Evolutionary conservation across 2,113 vertebrate species (phyloP).

Genomic region (Gasterosteus aculeatus): DNA sequence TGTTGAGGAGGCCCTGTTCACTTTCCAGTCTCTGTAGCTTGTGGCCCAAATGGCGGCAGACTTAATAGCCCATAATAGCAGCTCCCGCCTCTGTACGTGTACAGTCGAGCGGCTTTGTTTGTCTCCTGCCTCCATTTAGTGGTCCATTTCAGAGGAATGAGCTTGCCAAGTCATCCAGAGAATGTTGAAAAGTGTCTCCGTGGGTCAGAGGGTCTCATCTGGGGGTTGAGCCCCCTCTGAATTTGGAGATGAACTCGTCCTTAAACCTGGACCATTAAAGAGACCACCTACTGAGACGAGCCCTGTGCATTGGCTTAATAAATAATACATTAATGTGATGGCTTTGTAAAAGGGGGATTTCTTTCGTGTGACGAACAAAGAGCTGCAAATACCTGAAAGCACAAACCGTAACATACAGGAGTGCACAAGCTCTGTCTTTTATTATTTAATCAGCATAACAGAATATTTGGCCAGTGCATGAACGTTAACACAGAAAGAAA

Average conservation of each 20-base stretch:
- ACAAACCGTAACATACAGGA: slow-evolving; percentile 1
- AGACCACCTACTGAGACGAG: slow-evolving; percentile 54
- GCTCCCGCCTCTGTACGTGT: slow-evolving; percentile 63
- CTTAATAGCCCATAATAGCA: slow-evolving; percentile 66
- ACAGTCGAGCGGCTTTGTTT: slow-evolving; percentile 70
- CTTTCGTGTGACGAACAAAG: slow-evolving; percentile 5
- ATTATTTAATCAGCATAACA: slow-evolving; percentile 30
- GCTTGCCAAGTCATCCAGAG: slow-evolving; percentile 73
- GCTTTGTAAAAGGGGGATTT: slow-evolving; percentile 8
- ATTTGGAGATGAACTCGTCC: slow-evolving; percentile 73
- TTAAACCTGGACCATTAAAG: slow-evolving; percentile 46
- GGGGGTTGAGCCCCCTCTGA: slow-evolving; percentile 9
- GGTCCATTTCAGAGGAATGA: slow-evolving; percentile 80
- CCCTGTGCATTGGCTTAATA: slow-evolving; percentile 12
- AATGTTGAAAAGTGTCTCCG: slow-evolving; percentile 75
- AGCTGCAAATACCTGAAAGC: not conserved
- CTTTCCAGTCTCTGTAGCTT: slow-evolving; percentile 41
- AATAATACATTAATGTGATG: slow-evolving; percentile 12
- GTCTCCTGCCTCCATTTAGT: slow-evolving; percentile 63
- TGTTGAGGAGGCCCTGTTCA: slow-evolving; percentile 41
- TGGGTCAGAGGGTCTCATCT: slow-evolving; percentile 61
- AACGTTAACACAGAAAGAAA: slow-evolving; percentile 55
- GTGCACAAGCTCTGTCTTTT: slow-evolving; percentile 4
- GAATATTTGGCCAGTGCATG: slow-evolving; percentile 36
- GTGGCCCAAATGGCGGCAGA: slow-evolving; percentile 54